Conservation (phyloP, 2,113 vertebrate genomes). For the Ammodramus savannarum region DNA sequence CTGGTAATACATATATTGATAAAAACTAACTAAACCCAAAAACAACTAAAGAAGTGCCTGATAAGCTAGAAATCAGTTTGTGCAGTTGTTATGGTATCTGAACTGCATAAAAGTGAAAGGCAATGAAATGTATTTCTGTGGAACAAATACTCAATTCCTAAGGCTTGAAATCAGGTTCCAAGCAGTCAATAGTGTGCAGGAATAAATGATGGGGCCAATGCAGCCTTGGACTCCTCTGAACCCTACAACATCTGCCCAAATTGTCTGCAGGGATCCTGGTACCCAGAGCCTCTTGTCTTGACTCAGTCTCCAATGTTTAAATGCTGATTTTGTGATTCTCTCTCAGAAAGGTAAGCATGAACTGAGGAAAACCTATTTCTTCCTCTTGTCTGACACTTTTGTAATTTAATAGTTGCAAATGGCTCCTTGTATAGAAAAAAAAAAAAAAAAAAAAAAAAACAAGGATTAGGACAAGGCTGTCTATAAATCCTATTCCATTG, state of each 20-base stretch:
- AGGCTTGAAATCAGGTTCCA: neutral
- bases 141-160: neutral
- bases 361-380: neutral
- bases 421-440: neutral
- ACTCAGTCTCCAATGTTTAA: neutral
- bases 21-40: neutral
- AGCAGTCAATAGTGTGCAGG: neutral
- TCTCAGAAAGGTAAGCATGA: neutral
- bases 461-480: neutral
- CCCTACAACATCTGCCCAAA: neutral
- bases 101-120: neutral
- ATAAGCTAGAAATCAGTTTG: neutral
- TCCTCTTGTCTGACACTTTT: neutral
- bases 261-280: neutral
- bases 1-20: neutral
- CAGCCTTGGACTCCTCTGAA: neutral
- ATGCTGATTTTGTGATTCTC: neutral
- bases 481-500: neutral
- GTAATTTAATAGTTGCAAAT: neutral
- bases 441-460: neutral
- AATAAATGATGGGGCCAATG: neutral
- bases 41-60: neutral
- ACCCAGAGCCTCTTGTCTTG: neutral
- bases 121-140: neutral
- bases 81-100: neutral